These are phyloP conservation scores for Neotoma lepida DNA, from an alignment of 2,113 vertebrate genomes.

Conservation along the genomic window DNA sequence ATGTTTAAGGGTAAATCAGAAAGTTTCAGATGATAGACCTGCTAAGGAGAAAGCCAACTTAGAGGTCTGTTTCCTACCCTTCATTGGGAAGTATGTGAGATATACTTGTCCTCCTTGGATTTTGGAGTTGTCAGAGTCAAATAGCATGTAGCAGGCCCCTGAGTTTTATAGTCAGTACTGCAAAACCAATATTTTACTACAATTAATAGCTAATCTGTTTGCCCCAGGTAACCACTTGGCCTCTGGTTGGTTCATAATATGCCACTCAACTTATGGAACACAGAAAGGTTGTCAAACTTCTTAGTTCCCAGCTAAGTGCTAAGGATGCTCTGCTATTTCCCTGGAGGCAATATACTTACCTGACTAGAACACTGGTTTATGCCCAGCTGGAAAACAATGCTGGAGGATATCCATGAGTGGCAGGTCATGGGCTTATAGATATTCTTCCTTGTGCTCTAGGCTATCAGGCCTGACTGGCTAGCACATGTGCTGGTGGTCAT, in stretches of 20 bases:
- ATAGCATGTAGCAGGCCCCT: not conserved
- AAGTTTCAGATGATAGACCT: not conserved
- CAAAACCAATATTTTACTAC: slow-evolving; percentile 63
- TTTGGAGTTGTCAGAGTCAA: fast-evolving
- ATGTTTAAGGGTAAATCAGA: not conserved
- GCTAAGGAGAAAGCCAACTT: too few relatives aligned
- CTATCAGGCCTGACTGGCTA: slow-evolving; percentile 92
- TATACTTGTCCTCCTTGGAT: slow-evolving; percentile 77
- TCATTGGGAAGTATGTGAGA: slow-evolving; percentile 69
- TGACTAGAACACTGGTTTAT: slow-evolving; percentile 90
- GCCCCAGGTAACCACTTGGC: not conserved
- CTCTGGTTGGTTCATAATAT: slow-evolving; percentile 92
- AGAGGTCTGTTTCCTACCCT: not conserved
- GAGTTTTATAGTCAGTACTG: slow-evolving; percentile 88
- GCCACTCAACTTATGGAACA: slow-evolving; percentile 92
- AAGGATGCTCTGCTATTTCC: slow-evolving; percentile 92
- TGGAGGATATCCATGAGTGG: slow-evolving; percentile 85
- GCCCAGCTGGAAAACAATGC: slow-evolving; percentile 95
- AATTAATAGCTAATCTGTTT: not conserved
- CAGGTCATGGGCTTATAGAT: slow-evolving; percentile 86
- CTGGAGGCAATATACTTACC: slow-evolving; percentile 93
- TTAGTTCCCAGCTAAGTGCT: slow-evolving; percentile 91
- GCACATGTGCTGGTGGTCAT: slow-evolving; percentile 96
- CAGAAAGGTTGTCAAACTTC: slow-evolving; percentile 92
- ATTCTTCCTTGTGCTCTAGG: slow-evolving; percentile 91